A percentile compares a stretch with the other conserved stretches of the same genome.
Evolutionary conservation across 2,888 invertebrate species (phyloP).

Genomic region (Odontocerum albicorne): DNA sequence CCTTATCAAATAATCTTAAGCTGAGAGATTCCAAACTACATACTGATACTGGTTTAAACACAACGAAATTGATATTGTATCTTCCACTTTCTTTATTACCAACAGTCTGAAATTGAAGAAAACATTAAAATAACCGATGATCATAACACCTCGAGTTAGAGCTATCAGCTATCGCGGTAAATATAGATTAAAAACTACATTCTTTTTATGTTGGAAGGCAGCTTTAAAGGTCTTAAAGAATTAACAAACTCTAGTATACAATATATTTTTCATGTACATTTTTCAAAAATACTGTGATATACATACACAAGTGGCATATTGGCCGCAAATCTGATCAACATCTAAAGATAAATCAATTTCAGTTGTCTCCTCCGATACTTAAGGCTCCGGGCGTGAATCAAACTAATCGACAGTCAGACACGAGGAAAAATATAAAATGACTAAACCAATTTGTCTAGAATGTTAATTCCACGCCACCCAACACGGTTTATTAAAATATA

Average conservation of each 20-base stretch:
- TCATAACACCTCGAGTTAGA: constrained; percentile 8
- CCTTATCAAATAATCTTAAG: background rate
- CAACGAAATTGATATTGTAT: too few species aligned
- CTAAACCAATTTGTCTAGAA: too few species aligned
- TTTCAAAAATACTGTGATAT: constrained; percentile 14
- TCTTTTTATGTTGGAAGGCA: constrained; percentile 22
- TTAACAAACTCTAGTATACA: constrained; percentile 22
- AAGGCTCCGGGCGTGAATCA: too few species aligned
- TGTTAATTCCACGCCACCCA: constrained; percentile 21
- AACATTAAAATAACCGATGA: too few species aligned
- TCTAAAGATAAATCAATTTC: background rate
- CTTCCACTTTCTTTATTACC: too few species aligned
- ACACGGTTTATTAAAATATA: background rate
- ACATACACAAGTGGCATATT: background rate
- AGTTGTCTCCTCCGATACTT: too few species aligned
- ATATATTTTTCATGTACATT: constrained; percentile 18
- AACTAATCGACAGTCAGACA: too few species aligned
- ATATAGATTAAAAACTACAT: background rate
- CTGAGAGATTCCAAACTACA: too few species aligned
- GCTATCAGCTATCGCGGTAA: too few species aligned
- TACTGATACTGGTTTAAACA: too few species aligned
- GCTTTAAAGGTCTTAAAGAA: constrained; percentile 18
- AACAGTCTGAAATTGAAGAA: too few species aligned
- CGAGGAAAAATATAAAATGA: too few species aligned
- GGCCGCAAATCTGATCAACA: background rate